Base-by-base conservation (phyloP, 2,113 vertebrate species). In the Monopterus albus region DNA sequence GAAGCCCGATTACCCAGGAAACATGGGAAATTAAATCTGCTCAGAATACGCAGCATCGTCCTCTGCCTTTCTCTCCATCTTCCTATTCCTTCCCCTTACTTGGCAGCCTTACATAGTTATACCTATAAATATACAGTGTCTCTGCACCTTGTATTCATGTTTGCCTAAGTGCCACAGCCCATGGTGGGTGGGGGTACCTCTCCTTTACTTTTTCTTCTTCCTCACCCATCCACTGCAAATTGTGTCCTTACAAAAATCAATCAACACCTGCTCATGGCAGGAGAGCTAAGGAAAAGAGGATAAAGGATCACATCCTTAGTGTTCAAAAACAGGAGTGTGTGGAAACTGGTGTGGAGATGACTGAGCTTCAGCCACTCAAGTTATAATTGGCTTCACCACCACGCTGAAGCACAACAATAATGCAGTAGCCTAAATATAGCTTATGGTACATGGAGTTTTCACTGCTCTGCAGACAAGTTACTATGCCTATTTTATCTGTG, bases 21-120 rank as follows among this genome's bases (percentile, higher is more conserved):
- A 81, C 76, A 83, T 52, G 75, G 78, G 69, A 82, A 83, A 87
- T 86, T 82, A 67, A 87, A 87, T 88, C 78, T 87, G 65, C 69
- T 66, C 68, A 72, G 72, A 73, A 61, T 55, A 86, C 72, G 73
- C 70, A 78, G 42, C 49, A 73, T 57, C 60, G 61, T 73, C 49
- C 42, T 65, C 51, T 1, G 15, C 76, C 67, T 39, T 80, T 56
- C 47, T 60, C 26, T 50, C 23, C 20, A 56, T 21, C 43, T 50
- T 72, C 63, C 42, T 29, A n/a, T 76, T 62, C 17, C 56, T 51
- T 63, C 25, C 47, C 10, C 12, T 74, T 58, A 81, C 69, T 68
- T 82, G 65, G 59, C 69, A 72, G 64, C 26, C 42, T 86, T 63
- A 84, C 77, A 88, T 78, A 82, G 75, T 58, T n/a, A 68, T 43